Percentiles rank a stretch among this genome's conserved stretches.
Evolutionary conservation across 2,797 vertebrate species (phyloP).

Genomic region (Sebastes ruberrimus): DNA sequence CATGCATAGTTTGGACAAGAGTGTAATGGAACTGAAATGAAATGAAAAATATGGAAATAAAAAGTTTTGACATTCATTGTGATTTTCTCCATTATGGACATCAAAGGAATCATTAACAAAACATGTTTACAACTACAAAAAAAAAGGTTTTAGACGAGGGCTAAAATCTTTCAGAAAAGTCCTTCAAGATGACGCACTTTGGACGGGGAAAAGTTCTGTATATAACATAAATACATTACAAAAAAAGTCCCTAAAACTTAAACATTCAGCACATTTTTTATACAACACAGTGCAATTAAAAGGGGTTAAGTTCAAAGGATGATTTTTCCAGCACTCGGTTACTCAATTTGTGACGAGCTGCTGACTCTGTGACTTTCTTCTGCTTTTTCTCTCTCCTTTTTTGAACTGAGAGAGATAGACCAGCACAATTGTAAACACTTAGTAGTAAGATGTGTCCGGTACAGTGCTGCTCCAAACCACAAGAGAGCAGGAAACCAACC

Average conservation of each 20-base stretch:
- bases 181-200: constrained; percentile 72
- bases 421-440: constrained; percentile 66
- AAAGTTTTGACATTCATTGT: constrained; percentile 79
- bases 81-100: constrained; percentile 71
- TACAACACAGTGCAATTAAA: constrained; percentile 83
- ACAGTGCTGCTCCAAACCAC: constrained; percentile 54
- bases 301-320: constrained; percentile 39
- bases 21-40: constrained; percentile 83
- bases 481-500: constrained; percentile 32
- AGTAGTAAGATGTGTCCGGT: constrained; percentile 16
- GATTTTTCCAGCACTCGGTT: constrained; percentile 62
- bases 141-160: constrained; percentile 42
- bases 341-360: constrained; percentile 23
- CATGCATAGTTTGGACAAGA: constrained; percentile 91
- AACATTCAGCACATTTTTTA: constrained; percentile 84
- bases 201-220: constrained; percentile 81
- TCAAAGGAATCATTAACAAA: constrained; percentile 74
- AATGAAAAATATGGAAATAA: constrained; percentile 55
- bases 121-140: constrained; percentile 56
- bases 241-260: constrained; percentile 77
- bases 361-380: background rate
- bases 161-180: constrained; percentile 71
- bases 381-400: background rate
- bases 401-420: background rate
- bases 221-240: constrained; percentile 86